Evolutionary conservation across 2,113 vertebrate genomes (phyloP).

Genomic region (Dromas ardeola): DNA sequence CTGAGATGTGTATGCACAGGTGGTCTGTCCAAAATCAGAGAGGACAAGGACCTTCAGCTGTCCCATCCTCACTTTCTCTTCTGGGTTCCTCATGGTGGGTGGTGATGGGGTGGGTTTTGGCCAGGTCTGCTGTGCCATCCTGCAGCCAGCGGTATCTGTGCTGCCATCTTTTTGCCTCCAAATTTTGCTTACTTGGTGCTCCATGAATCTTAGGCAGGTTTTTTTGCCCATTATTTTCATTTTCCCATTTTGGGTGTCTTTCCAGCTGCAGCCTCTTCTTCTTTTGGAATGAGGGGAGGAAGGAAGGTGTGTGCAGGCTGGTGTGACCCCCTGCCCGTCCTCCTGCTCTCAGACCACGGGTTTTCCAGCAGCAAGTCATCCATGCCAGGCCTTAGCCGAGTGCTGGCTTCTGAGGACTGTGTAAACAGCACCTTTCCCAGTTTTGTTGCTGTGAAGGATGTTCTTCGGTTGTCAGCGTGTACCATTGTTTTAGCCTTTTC

Average conservation of each 20-base stretch:
- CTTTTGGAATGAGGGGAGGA: background rate
- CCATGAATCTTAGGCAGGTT: background rate
- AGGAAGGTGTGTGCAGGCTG: background rate
- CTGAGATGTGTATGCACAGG: background rate
- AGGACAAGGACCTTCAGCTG: background rate
- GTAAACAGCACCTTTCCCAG: background rate
- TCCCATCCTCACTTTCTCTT: background rate
- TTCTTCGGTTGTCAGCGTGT: background rate
- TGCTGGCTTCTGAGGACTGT: background rate
- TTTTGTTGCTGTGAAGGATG: background rate
- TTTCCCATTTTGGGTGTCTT: background rate
- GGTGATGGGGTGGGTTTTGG: background rate
- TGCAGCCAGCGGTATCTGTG: background rate
- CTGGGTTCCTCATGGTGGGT: background rate
- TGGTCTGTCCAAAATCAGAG: background rate
- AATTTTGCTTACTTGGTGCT: background rate
- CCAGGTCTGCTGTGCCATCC: background rate
- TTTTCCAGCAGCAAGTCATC: background rate
- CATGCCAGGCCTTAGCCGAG: background rate
- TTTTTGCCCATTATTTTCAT: rapidly evolving
- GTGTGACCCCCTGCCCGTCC: background rate
- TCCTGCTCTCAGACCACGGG: rapidly evolving
- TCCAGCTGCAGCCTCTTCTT: background rate
- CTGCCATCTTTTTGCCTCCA: background rate
- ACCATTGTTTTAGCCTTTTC: background rate